Conservation (phyloP, 2,113 vertebrate species). For the Dasypus novemcinctus region DNA sequence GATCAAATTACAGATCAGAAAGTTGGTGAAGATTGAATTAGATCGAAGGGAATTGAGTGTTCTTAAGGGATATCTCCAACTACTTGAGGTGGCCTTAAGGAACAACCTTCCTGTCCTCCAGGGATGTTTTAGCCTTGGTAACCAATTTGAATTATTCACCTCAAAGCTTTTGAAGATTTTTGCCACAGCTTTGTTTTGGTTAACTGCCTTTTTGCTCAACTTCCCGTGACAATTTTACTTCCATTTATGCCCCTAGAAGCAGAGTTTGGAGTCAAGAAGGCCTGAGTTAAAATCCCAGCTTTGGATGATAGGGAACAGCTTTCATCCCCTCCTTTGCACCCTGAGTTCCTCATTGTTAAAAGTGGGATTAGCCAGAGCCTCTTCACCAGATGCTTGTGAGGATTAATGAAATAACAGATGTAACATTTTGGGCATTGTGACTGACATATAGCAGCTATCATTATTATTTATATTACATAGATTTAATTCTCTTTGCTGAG, state of each 20-base stretch:
- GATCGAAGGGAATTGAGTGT: conserved; percentile 33
- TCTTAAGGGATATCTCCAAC: conserved; percentile 20
- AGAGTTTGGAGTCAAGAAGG: neutral
- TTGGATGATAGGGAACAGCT: neutral
- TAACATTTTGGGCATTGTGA: neutral
- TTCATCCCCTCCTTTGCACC: neutral
- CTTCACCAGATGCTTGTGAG: neutral
- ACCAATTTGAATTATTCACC: neutral
- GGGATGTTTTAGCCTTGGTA: neutral
- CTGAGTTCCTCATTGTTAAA: neutral
- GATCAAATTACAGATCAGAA: conserved; percentile 43
- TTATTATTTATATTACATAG: neutral
- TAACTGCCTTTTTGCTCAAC: neutral
- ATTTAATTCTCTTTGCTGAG: conserved; percentile 8
- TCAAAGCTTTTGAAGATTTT: neutral
- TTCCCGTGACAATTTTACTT: neutral
- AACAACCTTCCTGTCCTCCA: neutral
- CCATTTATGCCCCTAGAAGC: neutral
- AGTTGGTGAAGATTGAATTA: conserved; percentile 42
- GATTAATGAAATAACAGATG: neutral
- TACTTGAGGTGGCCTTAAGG: neutral
- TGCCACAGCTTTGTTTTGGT: neutral
- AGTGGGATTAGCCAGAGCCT: neutral
- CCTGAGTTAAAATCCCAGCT: neutral
- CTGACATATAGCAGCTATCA: neutral